Conservation (phyloP, 2,888 invertebrate genomes). For the Antheraea yamamai region DNA sequence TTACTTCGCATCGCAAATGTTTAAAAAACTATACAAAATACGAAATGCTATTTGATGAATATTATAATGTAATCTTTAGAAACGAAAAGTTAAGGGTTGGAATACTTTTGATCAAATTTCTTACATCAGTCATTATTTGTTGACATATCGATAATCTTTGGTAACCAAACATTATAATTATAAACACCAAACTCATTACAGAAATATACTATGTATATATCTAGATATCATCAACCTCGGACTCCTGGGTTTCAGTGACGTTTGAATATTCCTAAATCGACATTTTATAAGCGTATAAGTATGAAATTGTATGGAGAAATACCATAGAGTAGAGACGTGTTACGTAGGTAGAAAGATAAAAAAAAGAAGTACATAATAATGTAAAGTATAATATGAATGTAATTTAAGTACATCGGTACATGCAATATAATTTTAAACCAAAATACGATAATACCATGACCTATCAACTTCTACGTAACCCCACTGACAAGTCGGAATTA, state of each 20-base stretch:
- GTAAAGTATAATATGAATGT: background rate
- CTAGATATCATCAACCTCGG: constrained; percentile 56
- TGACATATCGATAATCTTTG: constrained; percentile 15
- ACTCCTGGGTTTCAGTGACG: constrained; percentile 67
- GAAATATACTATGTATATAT: constrained; percentile 53
- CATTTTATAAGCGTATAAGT: constrained; percentile 53
- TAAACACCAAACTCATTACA: constrained; percentile 14
- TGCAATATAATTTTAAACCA: background rate
- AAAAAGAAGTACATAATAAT: background rate
- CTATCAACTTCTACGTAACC: constrained; percentile 32
- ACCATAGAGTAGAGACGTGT: background rate
- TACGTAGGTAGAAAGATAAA: background rate
- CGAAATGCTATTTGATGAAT: background rate
- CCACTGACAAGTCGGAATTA: constrained; percentile 72
- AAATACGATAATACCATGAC: constrained; percentile 21
- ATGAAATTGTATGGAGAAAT: constrained; percentile 44
- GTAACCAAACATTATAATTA: constrained; percentile 26
- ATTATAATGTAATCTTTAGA: background rate
- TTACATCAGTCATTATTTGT: constrained; percentile 5
- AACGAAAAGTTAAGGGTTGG: background rate
- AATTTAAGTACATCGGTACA: background rate
- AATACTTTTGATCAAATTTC: background rate
- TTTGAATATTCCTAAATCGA: constrained; percentile 58
- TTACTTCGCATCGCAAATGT: too few species aligned
- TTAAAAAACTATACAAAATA: background rate